A percentile compares a stretch with the other conserved stretches of the same genome.
Evolutionary conservation across 2,797 vertebrate genomes (phyloP).

Genomic region (Sus cebifrons): DNA sequence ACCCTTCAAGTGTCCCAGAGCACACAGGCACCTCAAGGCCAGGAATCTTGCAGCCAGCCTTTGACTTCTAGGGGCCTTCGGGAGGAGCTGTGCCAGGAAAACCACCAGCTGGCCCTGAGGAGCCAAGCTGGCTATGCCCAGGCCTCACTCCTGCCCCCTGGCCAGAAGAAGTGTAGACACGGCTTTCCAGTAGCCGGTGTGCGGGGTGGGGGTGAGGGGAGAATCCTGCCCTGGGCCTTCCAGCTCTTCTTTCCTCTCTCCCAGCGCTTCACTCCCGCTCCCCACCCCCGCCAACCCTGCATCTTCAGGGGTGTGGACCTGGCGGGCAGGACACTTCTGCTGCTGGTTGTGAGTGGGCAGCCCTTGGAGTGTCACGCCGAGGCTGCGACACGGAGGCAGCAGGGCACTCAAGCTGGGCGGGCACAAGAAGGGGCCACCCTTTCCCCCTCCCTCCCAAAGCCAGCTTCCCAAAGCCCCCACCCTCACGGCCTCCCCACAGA

Average conservation of each 20-base stretch:
- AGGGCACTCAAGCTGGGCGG: neutral
- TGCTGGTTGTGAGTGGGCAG: neutral
- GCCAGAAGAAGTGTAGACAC: neutral
- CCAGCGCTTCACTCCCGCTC: too few species aligned
- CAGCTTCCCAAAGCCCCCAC: neutral
- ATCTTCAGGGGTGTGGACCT: fast-evolving
- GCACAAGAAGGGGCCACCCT: neutral
- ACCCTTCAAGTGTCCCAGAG: neutral
- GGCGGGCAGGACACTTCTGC: fast-evolving
- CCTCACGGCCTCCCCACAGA: neutral
- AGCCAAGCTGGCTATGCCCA: neutral
- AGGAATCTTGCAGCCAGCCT: neutral
- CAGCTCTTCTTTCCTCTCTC: neutral
- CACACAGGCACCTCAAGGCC: neutral
- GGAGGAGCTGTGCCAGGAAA: neutral
- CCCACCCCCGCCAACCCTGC: too few species aligned
- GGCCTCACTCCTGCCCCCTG: fast-evolving
- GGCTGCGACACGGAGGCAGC: fast-evolving
- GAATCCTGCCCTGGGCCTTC: neutral
- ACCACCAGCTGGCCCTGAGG: fast-evolving
- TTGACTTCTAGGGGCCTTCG: neutral
- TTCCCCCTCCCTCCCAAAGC: neutral
- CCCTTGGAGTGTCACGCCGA: fast-evolving
- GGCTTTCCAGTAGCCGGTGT: fast-evolving
- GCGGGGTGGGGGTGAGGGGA: neutral